Base-by-base conservation (phyloP, 2,797 vertebrate genomes). In the Notamacropus eugenii region DNA sequence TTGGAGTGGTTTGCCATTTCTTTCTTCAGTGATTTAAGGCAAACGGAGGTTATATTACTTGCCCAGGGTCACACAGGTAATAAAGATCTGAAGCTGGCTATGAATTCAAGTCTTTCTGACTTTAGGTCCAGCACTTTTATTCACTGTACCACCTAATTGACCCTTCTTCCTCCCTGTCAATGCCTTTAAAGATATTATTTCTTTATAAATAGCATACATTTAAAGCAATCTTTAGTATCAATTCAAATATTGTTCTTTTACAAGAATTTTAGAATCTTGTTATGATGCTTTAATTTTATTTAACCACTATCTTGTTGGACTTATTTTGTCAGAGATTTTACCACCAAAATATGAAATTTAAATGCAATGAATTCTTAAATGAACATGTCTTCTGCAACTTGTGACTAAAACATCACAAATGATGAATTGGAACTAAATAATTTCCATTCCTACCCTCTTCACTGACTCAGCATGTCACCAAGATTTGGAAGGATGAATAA, bases 251-350 rank as follows among this genome's bases (percentile, higher is more conserved):
- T 27, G 67, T 5, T 3, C 2, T 93, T 82, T 94, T 74, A 67
- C 92, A 90, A 91, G 29, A 59, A 87, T 55, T 28, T 59, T 22
- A 97, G 59, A 2, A 90, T 94, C 91, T 96, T 92, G 2, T 93
- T 59, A 4, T 58, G 24, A 62, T 54, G 93, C 82, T n/a, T 29
- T 91, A 93, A 40, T 92, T 91, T 92, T 55, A 22, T 90, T 94
- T 96, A 74, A 57, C 27, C 0, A 54, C 1, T 6, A n/a, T 56
- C 67, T 10, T 91, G 5, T 29, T 92, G 29, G 5, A 95, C 9
- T 96, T 87, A 24, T 93, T 93, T 94, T 90, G 22, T 3, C 2
- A 24, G 22, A 74, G 24, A 91, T 54, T 91, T 93, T 93, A 58
- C 56, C 34, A 5, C 91, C 6, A 92, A 95, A 59, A 56, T 55